These are phyloP conservation scores for Aldrovandia affinis DNA, from an alignment of 2,797 vertebrate genomes.

Conservation along the genomic window DNA sequence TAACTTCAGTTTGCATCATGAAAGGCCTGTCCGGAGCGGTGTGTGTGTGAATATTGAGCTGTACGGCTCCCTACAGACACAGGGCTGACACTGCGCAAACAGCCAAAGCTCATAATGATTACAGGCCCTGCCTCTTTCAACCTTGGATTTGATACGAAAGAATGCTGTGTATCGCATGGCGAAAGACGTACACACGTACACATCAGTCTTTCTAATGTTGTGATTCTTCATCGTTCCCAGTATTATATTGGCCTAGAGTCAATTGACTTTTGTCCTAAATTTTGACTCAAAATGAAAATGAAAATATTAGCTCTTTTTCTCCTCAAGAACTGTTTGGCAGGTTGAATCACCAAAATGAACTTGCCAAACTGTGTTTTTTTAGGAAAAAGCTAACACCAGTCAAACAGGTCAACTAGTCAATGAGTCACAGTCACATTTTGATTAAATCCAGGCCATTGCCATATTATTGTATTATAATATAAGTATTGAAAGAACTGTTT, in stretches of 20 bases:
- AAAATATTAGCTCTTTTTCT: not conserved
- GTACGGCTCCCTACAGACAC: not conserved
- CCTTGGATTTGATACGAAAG: not conserved
- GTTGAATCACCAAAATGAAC: not conserved
- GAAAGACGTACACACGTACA: not conserved
- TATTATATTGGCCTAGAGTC: slow-evolving; percentile 2
- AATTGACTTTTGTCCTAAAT: not conserved
- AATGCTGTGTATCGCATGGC: not conserved
- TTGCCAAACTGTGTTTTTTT: too few species aligned
- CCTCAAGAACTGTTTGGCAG: not conserved
- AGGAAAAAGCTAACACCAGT: too few species aligned
- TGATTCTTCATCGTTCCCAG: not conserved
- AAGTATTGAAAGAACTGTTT: not conserved
- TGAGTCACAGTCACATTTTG: not conserved
- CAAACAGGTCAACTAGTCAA: not conserved
- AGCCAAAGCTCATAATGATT: not conserved
- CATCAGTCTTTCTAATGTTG: not conserved
- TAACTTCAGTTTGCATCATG: not conserved
- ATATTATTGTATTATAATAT: not conserved
- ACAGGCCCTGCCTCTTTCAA: not conserved
- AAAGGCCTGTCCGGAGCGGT: not conserved
- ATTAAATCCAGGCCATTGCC: not conserved
- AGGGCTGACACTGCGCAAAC: not conserved
- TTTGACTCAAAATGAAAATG: not conserved
- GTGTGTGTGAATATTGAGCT: slow-evolving; percentile 8